Base-by-base conservation (phyloP, 2,797 vertebrate species). In the Tamandua tetradactyla region DNA sequence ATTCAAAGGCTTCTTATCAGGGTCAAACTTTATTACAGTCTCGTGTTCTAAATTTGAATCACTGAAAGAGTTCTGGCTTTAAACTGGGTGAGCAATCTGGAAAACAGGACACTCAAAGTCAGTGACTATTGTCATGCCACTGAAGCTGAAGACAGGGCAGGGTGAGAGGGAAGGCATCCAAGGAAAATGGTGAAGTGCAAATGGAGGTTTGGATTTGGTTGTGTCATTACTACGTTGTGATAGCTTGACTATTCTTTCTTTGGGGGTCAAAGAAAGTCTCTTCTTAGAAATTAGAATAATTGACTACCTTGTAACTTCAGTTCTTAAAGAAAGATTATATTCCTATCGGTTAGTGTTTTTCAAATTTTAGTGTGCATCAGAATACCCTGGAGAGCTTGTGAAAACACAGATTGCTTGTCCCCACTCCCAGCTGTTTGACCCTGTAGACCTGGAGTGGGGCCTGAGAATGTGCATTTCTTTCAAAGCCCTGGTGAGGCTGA, bases 1-100 rank as follows among this genome's bases (percentile, higher is more conserved):
- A 55, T 96, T 97, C 74, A 93, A 93, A 76, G 66, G 5, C 81
- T 92, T 94, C 68, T 59, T 71, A 85, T 5, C 59, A 96, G 42
- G 92, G 35, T 6, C 2, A 92, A 93, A 89, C 78, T 17, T 81
- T 81, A 47, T 37, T 96, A 71, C 22, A 72, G 22, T 95, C 79
- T 94, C 62, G 20, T 44, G n/a, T 95, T 87, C 72, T 94, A 96
- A 96, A 89, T 9, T 75, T 35, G 49, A 42, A 75, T 95, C 92
- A 94, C 92, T 95, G 87, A 72, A 87, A 15, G 37, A 17, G 23
- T 32, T 95, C 37, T 55, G 22, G 90, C 93, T 97, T 96, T 90
- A 55, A 78, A n/a, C n/a, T n/a, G n/a, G 64, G 12, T n/a, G 47
- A 84, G 32, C 75, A 52, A 89, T 80, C 66, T 83, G 59, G 86